These are phyloP conservation scores for Mastomys natalensis DNA, from an alignment of 2,113 vertebrate genomes.

Conservation along the genomic window DNA sequence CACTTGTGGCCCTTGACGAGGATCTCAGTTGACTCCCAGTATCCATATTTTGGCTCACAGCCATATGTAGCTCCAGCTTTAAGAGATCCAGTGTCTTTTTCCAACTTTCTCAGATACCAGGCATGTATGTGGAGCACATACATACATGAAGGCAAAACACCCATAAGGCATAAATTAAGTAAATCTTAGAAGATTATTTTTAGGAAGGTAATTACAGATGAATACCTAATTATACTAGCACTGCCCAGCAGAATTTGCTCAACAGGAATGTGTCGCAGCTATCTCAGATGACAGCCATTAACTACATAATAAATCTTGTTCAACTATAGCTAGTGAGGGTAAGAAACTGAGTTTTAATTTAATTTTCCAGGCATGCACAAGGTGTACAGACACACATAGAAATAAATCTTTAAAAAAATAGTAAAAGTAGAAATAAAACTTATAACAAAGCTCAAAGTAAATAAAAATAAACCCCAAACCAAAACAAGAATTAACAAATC, in stretches of 20 bases:
- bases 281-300: constrained; percentile 26
- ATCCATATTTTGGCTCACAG: background rate
- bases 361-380: background rate
- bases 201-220: constrained; percentile 6
- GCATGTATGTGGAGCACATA: background rate
- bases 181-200: background rate
- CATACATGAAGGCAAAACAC: background rate
- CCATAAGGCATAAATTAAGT: background rate
- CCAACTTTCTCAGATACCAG: background rate
- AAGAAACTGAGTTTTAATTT: constrained; percentile 51
- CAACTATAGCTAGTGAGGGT: background rate
- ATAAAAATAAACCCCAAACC: background rate
- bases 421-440: background rate
- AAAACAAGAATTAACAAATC: constrained; percentile 47
- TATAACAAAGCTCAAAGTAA: constrained; percentile 39
- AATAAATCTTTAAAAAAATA: background rate
- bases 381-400: background rate
- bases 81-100: background rate
- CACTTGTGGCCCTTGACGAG: background rate
- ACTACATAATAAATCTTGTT: background rate
- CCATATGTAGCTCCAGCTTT: background rate
- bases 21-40: background rate
- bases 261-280: background rate
- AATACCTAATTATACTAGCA: constrained; percentile 35
- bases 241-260: background rate